Conservation (phyloP, 2,888 invertebrate genomes). For the Nomada flava region DNA sequence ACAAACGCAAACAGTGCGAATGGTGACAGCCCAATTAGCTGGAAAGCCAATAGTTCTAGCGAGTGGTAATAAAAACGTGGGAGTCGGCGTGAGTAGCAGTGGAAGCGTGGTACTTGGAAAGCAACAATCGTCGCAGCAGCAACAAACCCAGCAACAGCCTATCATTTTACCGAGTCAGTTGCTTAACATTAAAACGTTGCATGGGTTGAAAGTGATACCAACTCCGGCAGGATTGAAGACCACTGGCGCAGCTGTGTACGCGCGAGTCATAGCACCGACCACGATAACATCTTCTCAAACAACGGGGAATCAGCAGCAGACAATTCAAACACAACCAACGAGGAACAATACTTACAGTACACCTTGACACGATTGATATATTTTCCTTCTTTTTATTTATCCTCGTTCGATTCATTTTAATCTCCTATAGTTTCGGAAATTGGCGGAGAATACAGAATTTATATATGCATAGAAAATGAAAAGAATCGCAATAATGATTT, state of each 20-base stretch:
- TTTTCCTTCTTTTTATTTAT: slow-evolving; percentile 38
- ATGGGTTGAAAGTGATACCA: slow-evolving; percentile 82
- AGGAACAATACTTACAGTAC: slow-evolving; percentile 75
- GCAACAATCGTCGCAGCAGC: slow-evolving; percentile 64
- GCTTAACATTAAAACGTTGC: slow-evolving; percentile 82
- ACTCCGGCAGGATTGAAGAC: slow-evolving; percentile 82
- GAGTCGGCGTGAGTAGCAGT: slow-evolving; percentile 77
- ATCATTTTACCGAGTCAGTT: slow-evolving; percentile 82
- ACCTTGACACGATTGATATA: slow-evolving; percentile 73
- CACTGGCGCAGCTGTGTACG: slow-evolving; percentile 81
- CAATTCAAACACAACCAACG: slow-evolving; percentile 65
- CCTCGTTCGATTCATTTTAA: slow-evolving; percentile 35
- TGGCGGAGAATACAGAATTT: slow-evolving; percentile 1
- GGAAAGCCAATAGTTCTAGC: slow-evolving; percentile 83
- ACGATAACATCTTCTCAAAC: slow-evolving; percentile 72
- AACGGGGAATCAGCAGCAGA: slow-evolving; percentile 56
- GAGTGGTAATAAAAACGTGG: slow-evolving; percentile 80
- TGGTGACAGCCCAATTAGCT: slow-evolving; percentile 82
- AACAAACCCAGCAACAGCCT: slow-evolving; percentile 77
- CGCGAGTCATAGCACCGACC: slow-evolving; percentile 82
- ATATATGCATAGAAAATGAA: slow-evolving; percentile 35
- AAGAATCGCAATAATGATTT: not conserved
- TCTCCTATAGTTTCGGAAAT: slow-evolving; percentile 35
- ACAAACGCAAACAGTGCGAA: slow-evolving; percentile 81
- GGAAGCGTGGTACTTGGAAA: slow-evolving; percentile 80